A percentile compares a stretch with the other conserved stretches of the same genome.
Evolutionary conservation across 2,113 vertebrate species (phyloP).

Genomic region (Trichechus manatus): DNA sequence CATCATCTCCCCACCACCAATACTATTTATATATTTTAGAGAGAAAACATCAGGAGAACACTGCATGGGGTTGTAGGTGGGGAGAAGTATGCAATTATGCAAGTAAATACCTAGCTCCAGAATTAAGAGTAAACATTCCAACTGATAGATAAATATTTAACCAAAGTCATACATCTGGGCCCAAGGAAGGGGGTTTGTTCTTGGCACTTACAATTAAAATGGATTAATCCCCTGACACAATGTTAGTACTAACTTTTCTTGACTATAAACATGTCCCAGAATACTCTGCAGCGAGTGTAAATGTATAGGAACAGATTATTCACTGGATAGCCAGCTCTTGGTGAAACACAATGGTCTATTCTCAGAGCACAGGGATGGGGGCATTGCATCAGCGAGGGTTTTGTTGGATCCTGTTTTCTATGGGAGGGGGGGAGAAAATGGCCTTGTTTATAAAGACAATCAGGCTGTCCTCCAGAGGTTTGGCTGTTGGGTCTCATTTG

Average conservation of each 20-base stretch:
- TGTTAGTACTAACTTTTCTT: slow-evolving; percentile 87
- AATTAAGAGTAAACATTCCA: slow-evolving; percentile 86
- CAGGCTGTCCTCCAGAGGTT: not conserved
- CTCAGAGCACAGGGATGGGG: not conserved
- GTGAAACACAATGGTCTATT: slow-evolving; percentile 51
- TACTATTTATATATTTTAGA: slow-evolving; percentile 13
- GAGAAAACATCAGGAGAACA: slow-evolving; percentile 68
- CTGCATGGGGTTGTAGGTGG: slow-evolving; percentile 46
- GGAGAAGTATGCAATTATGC: slow-evolving; percentile 81
- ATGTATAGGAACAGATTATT: slow-evolving; percentile 82
- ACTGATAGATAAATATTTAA: slow-evolving; percentile 90
- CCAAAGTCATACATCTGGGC: slow-evolving; percentile 81
- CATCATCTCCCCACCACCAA: not conserved
- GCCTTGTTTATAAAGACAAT: slow-evolving; percentile 39
- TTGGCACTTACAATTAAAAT: slow-evolving; percentile 82
- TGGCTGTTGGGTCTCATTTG: slow-evolving; percentile 16
- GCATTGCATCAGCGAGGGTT: not conserved
- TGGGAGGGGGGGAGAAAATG: slow-evolving; percentile 19
- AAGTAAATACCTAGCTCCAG: slow-evolving; percentile 80
- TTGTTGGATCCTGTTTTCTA: slow-evolving; percentile 42
- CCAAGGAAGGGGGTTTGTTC: slow-evolving; percentile 75
- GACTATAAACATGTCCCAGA: slow-evolving; percentile 85
- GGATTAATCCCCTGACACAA: slow-evolving; percentile 85
- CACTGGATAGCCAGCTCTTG: slow-evolving; percentile 42
- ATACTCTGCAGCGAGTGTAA: slow-evolving; percentile 75